These are phyloP conservation scores for Lasioglossum oenotherae DNA, from an alignment of 2,888 invertebrate genomes.

Conservation along the genomic window DNA sequence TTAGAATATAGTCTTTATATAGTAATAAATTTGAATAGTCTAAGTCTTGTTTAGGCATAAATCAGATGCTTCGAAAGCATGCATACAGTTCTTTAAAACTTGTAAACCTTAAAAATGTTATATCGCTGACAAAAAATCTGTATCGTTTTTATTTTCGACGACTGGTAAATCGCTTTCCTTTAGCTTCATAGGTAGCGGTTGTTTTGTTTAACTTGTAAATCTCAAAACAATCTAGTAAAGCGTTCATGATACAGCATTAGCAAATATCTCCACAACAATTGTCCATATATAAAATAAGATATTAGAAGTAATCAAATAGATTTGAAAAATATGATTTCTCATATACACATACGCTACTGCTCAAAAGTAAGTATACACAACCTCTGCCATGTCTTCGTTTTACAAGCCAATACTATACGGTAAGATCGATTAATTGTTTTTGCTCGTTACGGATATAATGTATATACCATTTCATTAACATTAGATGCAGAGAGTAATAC, in stretches of 20 bases:
- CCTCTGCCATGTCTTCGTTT: neutral
- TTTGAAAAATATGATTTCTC: slow-evolving; percentile 76
- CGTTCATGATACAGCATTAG: slow-evolving; percentile 57
- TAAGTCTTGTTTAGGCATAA: slow-evolving; percentile 60
- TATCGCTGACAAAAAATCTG: slow-evolving; percentile 16
- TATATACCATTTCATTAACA: neutral
- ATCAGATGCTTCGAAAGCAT: slow-evolving; percentile 57
- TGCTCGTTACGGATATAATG: neutral
- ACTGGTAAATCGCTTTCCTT: slow-evolving; percentile 31
- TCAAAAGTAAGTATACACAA: slow-evolving; percentile 29
- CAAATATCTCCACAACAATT: slow-evolving; percentile 64
- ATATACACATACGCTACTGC: slow-evolving; percentile 29
- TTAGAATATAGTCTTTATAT: slow-evolving; percentile 53
- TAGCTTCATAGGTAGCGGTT: slow-evolving; percentile 19
- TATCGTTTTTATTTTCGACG: slow-evolving; percentile 27
- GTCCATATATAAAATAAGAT: slow-evolving; percentile 76
- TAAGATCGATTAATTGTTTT: neutral
- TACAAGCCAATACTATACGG: neutral
- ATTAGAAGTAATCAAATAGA: slow-evolving; percentile 72
- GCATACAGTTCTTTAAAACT: slow-evolving; percentile 40
- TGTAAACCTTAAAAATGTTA: slow-evolving; percentile 43
- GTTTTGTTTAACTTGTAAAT: slow-evolving; percentile 35
- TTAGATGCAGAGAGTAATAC: slow-evolving; percentile 2
- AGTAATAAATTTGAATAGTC: slow-evolving; percentile 61
- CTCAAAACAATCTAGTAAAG: slow-evolving; percentile 58